phyloP scores from a whole-genome alignment of 1,140 invertebrate species.

The Panagrolaimus sp. region DNA sequence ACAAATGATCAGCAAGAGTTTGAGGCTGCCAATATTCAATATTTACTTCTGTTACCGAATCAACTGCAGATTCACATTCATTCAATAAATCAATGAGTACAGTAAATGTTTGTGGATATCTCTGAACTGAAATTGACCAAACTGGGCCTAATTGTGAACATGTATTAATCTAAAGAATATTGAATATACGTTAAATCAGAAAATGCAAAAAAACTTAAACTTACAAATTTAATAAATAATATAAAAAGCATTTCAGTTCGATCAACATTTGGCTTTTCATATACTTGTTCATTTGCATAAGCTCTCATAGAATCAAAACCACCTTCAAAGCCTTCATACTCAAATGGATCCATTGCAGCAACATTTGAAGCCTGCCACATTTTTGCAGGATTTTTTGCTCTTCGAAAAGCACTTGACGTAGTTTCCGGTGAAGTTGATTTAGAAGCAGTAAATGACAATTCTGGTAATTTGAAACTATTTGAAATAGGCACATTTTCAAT shows the following conservation, averaged over 20 bases:
- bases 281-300: not conserved
- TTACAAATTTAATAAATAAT: not conserved
- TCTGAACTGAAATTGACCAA: not conserved
- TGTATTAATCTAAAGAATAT: not conserved
- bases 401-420: too few relatives aligned
- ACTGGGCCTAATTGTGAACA: not conserved
- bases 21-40: not conserved
- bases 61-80: slow-evolving; percentile 7
- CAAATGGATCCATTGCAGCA: too few relatives aligned
- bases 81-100: not conserved
- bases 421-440: too few relatives aligned
- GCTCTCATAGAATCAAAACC: not conserved
- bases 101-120: not conserved
- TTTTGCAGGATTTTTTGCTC: too few relatives aligned
- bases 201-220: too few relatives aligned
- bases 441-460: too few relatives aligned
- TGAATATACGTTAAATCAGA: too few relatives aligned
- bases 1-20: slow-evolving; percentile 3
- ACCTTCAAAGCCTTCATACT: too few relatives aligned
- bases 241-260: slow-evolving; percentile 1
- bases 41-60: not conserved
- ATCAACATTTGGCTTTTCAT: not conserved
- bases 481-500: too few relatives aligned
- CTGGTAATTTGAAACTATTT: too few relatives aligned
- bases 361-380: too few relatives aligned